Evolutionary conservation across 2,888 invertebrate species (phyloP), one percentile per base, ranked within the genome.

Genomic region (Willowsia nigromaculata): DNA sequence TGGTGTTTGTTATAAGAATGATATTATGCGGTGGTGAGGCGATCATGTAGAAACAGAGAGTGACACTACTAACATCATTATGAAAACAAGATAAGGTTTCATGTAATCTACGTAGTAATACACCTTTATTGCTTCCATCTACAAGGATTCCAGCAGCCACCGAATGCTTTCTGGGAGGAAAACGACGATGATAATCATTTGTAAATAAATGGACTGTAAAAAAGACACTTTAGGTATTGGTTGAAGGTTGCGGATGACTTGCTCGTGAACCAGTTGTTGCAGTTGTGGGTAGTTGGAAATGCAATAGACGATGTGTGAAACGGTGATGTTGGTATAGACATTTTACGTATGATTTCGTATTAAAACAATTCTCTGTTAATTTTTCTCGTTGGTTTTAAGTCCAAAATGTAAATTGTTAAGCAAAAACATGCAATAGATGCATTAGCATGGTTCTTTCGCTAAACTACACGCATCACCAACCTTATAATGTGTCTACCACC

Each of bases 131-230:
- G 37, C 9, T 2, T 37, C n/a, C 9, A 1, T 37, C 5, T n/a
- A 15, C 18, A n/a, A 65, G n/a, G 37, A 13, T 37, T 65, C 15
- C 7, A 33, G 4, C 33, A 33, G 18, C 9, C 33, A 65, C 33
- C 3, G 65, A 9, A 5, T 65, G 47, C 40, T 68, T 43, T 47
- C 43, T 43, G 43, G 27, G 15, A 47, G 25, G 27, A 43, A 47
- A 27, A 74, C 47, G 74, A 25, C 25, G 25, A 37, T 71, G 71
- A 43, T 40, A 18, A 43, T n/a, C 5, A 25, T 47, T 74, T 27
- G 33, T 65, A 74, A 33, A 25, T 74, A 74, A 74, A 74, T 74
- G 74, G 47, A 33, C 74, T 74, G 74, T 74, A 74, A 74, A 74
- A 74, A 47, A 47, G 74, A 43, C 74, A 74, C 43, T 22, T 25